Evolutionary conservation across 2,113 vertebrate species (phyloP), one percentile per base, ranked within the genome.

Genomic region (Melanerpes aurifrons): DNA sequence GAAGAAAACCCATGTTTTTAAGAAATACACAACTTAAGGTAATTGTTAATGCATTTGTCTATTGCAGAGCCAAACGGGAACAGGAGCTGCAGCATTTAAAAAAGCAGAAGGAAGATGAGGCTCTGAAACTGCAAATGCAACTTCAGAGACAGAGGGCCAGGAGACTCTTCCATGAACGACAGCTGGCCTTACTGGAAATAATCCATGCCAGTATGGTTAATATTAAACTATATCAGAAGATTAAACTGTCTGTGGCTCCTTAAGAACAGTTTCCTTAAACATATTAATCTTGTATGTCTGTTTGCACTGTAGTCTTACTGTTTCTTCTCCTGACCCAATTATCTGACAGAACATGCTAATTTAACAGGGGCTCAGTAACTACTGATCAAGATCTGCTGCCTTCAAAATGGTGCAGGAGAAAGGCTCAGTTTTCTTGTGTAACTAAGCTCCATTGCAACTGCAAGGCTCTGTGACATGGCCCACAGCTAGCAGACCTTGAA

Each of bases 101-200:
- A 84, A 98, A 93, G 17, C 96, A 96, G 85, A 98, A 95, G 45
- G 98, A 98, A 92, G 98, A 99, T 32, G 98, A 99, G 76, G 97
- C 98, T 66, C 87, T 98, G 16, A 98, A 91, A 77, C 97, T 97
- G 62, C 95, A 98, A 96, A 89, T 99, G 90, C 97, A 97, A 83
- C 96, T 99, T 93, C 97, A 98, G 85, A 98, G 98, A 87, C 98
- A 98, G 92, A 98, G 98, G 95, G 98, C 98, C 47, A 98, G 98
- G 95, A 98, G 98, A 89, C 64, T 95, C 85, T 99, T 99, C 94
- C 98, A 98, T 89, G 98, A 99, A 92, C 97, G 97, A 83, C 98
- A 98, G 90, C 98, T 99, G 69, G 97, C 96, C 32, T 96, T 99
- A 64, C 98, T 99, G 80, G 98, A 99, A 97, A 97, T 98, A 58